A percentile compares a stretch with the other conserved stretches of the same genome.
Conservation (phyloP, 2,797 vertebrate species). For the Lophius americanus region DNA sequence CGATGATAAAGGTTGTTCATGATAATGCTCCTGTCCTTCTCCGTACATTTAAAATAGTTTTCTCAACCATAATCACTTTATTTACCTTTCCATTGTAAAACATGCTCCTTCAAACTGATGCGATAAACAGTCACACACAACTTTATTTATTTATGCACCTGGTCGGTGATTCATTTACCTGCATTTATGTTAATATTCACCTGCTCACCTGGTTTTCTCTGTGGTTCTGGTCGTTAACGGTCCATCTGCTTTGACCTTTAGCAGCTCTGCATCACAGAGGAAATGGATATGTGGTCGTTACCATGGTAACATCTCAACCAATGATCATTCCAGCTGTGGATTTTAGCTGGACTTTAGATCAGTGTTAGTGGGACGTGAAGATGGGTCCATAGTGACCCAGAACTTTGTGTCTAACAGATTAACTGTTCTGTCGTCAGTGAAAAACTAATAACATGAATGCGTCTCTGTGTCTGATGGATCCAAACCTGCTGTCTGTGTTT, state of each 20-base stretch:
- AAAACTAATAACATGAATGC: background rate
- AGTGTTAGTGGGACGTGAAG: background rate
- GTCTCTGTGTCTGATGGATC: background rate
- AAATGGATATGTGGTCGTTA: conserved; percentile 1
- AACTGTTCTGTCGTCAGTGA: background rate
- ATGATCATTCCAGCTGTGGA: background rate
- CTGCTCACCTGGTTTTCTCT: background rate
- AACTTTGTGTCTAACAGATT: background rate
- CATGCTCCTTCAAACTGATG: background rate
- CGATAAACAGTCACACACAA: too few species aligned
- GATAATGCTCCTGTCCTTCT: too few species aligned
- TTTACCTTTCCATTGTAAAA: background rate
- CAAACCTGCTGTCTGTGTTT: background rate
- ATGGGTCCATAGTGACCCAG: background rate
- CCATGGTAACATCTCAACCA: conserved; percentile 9
- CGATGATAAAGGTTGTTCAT: too few species aligned
- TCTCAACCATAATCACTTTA: too few species aligned
- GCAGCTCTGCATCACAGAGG: conserved; percentile 1
- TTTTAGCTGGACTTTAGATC: background rate
- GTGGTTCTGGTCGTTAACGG: conserved; percentile 9
- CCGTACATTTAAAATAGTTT: too few species aligned
- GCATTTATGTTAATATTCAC: too few species aligned
- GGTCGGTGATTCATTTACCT: too few species aligned
- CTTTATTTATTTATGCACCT: too few species aligned
- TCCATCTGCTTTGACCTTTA: background rate